Percentiles rank a stretch among this genome's conserved stretches.
These are phyloP conservation scores for Cyclophora punctaria DNA, from an alignment of 2,888 invertebrate genomes.

Conservation along the genomic window DNA sequence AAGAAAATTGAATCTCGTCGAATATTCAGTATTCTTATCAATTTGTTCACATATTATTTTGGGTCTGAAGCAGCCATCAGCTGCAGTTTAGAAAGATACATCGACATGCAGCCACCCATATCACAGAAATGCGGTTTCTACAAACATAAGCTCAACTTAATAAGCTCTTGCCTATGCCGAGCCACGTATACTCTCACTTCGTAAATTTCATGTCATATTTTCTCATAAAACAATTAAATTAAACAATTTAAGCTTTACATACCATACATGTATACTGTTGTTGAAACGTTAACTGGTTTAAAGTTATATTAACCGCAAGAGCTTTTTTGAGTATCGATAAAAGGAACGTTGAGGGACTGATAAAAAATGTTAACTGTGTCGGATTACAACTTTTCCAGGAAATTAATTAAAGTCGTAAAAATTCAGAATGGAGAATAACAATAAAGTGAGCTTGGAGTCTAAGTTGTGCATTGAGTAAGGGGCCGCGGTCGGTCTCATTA, in stretches of 20 bases:
- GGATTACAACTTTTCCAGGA: constrained; percentile 13
- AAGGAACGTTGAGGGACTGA: not conserved
- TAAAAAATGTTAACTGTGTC: not conserved
- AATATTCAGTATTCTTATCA: no score
- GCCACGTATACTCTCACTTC: constrained; percentile 29
- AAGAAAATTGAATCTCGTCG: no score
- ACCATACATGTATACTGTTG: no score
- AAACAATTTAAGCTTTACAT: no score
- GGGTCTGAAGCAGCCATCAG: no score
- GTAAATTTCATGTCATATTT: constrained; percentile 37
- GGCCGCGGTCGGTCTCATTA: constrained; percentile 53
- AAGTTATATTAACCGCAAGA: not conserved
- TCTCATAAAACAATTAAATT: constrained; percentile 5
- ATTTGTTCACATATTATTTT: no score
- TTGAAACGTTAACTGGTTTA: no score
- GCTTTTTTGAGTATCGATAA: not conserved
- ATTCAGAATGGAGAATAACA: constrained; percentile 41
- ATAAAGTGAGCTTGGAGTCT: constrained; percentile 39
- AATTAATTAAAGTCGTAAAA: constrained; percentile 43
- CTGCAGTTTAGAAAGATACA: constrained; percentile 10
- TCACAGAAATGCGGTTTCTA: constrained; percentile 13
- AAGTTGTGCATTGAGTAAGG: constrained; percentile 47
- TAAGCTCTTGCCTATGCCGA: constrained; percentile 44
- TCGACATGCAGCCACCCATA: constrained; percentile 9
- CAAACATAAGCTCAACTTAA: constrained; percentile 34